phyloP scores from a whole-genome alignment of 2,113 vertebrate genomes.

The Oryzias javanicus region DNA sequence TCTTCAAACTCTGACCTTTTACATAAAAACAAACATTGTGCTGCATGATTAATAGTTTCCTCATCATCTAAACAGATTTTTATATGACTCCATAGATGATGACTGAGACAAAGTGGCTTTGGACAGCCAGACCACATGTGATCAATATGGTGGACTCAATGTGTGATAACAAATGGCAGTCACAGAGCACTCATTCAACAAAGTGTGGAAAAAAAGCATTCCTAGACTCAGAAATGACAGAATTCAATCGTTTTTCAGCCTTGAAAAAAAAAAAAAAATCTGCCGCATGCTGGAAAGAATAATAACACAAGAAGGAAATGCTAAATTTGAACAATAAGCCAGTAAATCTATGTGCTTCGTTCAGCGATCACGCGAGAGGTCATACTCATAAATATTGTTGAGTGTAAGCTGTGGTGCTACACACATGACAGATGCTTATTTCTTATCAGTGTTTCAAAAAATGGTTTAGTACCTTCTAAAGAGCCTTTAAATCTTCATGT shows the following conservation, averaged over 20 bases:
- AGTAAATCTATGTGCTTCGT: constrained; percentile 1
- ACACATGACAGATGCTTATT: neutral
- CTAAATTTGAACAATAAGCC: constrained; percentile 9
- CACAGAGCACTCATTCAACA: constrained; percentile 51
- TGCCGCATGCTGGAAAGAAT: constrained; percentile 15
- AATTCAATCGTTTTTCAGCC: constrained; percentile 49
- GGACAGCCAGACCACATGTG: constrained; percentile 44
- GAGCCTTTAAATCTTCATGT: too few relatives aligned
- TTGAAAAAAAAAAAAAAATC: constrained; percentile 26
- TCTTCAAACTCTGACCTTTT: too few relatives aligned
- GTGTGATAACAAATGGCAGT: constrained; percentile 57
- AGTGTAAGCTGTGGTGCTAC: neutral
- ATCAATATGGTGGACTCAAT: constrained; percentile 62
- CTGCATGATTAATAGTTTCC: too few relatives aligned
- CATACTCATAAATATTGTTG: neutral
- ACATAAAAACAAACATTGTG: too few relatives aligned
- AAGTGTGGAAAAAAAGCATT: constrained; percentile 43
- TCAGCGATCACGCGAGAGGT: constrained; percentile 2
- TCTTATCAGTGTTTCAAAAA: neutral
- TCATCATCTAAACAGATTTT: constrained; percentile 20
- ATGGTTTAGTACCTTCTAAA: too few relatives aligned
- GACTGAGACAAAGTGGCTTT: constrained; percentile 43
- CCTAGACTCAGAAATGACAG: constrained; percentile 41
- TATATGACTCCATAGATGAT: constrained; percentile 25
- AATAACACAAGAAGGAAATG: constrained; percentile 20